Conservation (phyloP, 2,888 invertebrate species). For the Netelia inedita region DNA sequence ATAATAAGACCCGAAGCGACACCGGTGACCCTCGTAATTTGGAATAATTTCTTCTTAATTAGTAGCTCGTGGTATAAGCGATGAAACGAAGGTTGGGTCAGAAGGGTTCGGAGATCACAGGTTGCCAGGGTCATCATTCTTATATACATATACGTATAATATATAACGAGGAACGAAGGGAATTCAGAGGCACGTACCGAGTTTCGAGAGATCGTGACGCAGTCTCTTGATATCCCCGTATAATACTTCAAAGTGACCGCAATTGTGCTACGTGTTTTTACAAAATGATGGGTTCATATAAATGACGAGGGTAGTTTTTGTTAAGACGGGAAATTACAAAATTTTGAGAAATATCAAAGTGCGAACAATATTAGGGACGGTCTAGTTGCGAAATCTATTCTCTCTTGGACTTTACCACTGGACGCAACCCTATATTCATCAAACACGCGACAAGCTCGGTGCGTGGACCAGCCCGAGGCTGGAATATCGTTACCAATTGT, state of each 20-base stretch:
- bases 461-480: conserved; percentile 38
- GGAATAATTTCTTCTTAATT: conserved; percentile 51
- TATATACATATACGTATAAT: not conserved
- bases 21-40: conserved; percentile 33
- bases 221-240: conserved; percentile 8
- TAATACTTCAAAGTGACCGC: no score
- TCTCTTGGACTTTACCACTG: not conserved
- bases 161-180: not conserved
- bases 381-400: not conserved
- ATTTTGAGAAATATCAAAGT: no score
- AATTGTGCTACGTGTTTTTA: no score
- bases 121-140: not conserved
- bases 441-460: not conserved
- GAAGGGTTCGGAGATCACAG: conserved; percentile 12
- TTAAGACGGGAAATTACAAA: no score
- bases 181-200: conserved; percentile 32
- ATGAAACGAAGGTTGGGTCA: conserved; percentile 37
- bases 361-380: no score
- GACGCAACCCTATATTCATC: conserved; percentile 3
- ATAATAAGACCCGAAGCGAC: conserved; percentile 9
- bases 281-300: no score
- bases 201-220: conserved; percentile 43
- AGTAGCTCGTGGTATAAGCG: conserved; percentile 23
- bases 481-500: conserved; percentile 60
- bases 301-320: no score